Base-by-base conservation (phyloP, 1,140 invertebrate species). In the Agraylea sexmaculata region DNA sequence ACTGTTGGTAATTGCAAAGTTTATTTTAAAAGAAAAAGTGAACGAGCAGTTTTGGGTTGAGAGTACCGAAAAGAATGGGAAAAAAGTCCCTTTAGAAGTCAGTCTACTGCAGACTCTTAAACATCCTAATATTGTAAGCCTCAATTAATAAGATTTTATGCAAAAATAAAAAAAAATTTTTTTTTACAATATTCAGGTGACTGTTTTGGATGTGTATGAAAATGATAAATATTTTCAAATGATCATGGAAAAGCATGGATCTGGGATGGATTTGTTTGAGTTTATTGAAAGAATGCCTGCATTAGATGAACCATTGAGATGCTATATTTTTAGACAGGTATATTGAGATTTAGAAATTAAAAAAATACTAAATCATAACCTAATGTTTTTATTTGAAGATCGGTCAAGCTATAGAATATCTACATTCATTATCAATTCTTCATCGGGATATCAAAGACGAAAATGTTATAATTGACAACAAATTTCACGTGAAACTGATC, bases 181-280 rank as follows among this genome's bases (percentile, higher is more conserved):
- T 31, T 31, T 31, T 5, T 8, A 7, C 30, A 31, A 31, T 31
- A 31, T 31, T 0, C 47, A 72, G 67, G 66, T 74, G 1, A 65
- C 72, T 46, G 69, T 82, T n/a, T 43, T 82, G 28, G 80, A 83
- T 53, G 73, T 78, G 16, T 83, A 74, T 58, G 78, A 83, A 56
- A 82, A 80, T 53, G 73, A 76, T 2, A 67, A 74, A 29, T 82
- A 76, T 52, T 75, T 79, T 50, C 79, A 83, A 64, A 66, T 85
- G 67, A 77, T 85, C 12, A 85, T 85, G 80, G 80, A 82, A 55
- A 82, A 82, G 48, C 78, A 82, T 56, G 82, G 82, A n/a, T 71
- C 70, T 17, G 80, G 80, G 1, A 82, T 84, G 77, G 81, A 85
- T 55, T 55, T 83, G 32, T 85, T 84, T 64, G 81, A 84, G 56